A percentile compares a stretch with the other conserved stretches of the same genome.
Conservation (phyloP, 2,797 vertebrate species). For the Enteromius fasciolatus region DNA sequence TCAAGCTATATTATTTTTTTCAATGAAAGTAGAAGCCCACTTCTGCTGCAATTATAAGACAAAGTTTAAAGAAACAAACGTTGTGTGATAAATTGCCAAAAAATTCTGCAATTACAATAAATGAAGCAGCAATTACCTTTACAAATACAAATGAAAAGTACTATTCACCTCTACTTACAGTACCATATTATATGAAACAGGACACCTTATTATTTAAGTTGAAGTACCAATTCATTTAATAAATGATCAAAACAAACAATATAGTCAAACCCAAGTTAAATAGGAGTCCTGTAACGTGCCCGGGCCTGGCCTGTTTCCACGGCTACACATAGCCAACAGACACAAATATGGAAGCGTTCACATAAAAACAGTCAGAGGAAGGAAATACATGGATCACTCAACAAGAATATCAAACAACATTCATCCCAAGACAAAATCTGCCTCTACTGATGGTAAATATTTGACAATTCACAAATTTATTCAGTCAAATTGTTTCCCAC, state of each 20-base stretch:
- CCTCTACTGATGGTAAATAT: background rate
- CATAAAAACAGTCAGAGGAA: slow-evolving; percentile 50
- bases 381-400: slow-evolving; percentile 47
- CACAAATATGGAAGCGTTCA: slow-evolving; percentile 54
- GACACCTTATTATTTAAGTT: slow-evolving; percentile 35
- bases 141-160: background rate
- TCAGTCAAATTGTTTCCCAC: slow-evolving; percentile 3
- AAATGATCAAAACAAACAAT: slow-evolving; percentile 56
- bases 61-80: background rate
- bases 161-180: background rate
- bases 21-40: background rate
- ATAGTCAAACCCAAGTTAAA: slow-evolving; percentile 58
- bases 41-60: background rate
- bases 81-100: background rate
- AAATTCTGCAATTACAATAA: background rate
- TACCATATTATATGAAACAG: slow-evolving; percentile 18
- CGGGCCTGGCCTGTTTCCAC: slow-evolving; percentile 60
- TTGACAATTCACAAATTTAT: background rate
- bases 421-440: slow-evolving; percentile 20
- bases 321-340: slow-evolving; percentile 58
- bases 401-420: slow-evolving; percentile 37
- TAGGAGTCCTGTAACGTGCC: slow-evolving; percentile 55
- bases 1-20: too few relatives aligned
- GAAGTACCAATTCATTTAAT: slow-evolving; percentile 48
- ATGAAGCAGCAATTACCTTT: slow-evolving; percentile 10